Percentiles rank a stretch among this genome's conserved stretches.
Evolutionary conservation across 2,113 vertebrate species (phyloP).

Genomic region (Piprites chloris): DNA sequence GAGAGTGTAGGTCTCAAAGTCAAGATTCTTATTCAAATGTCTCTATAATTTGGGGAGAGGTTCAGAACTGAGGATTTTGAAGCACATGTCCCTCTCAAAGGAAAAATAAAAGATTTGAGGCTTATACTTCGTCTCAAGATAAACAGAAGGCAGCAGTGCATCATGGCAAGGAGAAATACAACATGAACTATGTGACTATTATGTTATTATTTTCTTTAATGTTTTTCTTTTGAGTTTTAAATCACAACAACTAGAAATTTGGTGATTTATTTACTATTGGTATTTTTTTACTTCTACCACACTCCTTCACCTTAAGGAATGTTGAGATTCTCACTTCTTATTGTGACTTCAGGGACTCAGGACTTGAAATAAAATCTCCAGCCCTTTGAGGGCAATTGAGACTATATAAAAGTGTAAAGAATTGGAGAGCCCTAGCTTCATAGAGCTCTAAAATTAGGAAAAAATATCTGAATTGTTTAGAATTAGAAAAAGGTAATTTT

Average conservation of each 20-base stretch:
- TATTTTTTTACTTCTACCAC: not conserved
- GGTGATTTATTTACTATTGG: fast-evolving
- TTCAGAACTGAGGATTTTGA: not conserved
- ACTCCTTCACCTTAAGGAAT: not conserved
- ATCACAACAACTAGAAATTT: not conserved
- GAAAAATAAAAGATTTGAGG: not conserved
- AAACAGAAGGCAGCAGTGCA: not conserved
- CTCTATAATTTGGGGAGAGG: not conserved
- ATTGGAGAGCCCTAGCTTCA: not conserved
- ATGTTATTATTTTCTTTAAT: not conserved
- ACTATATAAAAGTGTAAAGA: not conserved
- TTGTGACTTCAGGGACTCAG: not conserved
- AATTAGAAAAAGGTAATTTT: not conserved
- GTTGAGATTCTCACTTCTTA: not conserved
- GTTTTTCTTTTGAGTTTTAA: not conserved
- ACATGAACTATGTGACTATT: not conserved
- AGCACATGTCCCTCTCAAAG: not conserved
- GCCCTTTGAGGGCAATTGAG: not conserved
- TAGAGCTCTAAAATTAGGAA: not conserved
- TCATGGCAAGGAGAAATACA: not conserved
- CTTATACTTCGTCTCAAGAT: not conserved
- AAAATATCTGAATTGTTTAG: not conserved
- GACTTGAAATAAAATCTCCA: not conserved
- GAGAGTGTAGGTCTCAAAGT: not conserved
- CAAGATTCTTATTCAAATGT: not conserved